Conservation (phyloP, 2,113 vertebrate genomes). For the Oreotrochilus melanogaster region DNA sequence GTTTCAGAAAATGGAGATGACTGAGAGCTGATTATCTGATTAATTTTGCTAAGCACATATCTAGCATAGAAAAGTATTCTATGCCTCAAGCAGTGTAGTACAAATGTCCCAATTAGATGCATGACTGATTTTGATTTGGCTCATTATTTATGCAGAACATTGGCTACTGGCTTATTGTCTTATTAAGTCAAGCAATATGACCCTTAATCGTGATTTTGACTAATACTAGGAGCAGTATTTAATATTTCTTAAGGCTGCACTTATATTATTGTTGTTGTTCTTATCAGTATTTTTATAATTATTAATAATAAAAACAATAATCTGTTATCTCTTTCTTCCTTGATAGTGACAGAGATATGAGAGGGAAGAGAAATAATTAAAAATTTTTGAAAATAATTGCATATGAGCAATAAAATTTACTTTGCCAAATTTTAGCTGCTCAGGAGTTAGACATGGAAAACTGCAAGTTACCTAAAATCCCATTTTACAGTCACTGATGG, state of each 20-base stretch:
- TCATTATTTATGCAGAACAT: constrained; percentile 81
- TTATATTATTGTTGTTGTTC: neutral
- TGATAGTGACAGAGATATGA: neutral
- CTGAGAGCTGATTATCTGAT: constrained; percentile 64
- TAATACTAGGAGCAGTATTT: constrained; percentile 1
- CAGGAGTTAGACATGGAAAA: neutral
- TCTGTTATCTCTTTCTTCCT: neutral
- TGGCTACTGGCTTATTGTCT: constrained; percentile 71
- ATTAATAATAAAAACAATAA: neutral
- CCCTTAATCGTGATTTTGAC: constrained; percentile 48
- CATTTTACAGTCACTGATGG: neutral
- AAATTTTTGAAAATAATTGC: neutral
- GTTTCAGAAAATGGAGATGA: constrained; percentile 42
- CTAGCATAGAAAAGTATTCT: constrained; percentile 67
- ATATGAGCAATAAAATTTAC: neutral
- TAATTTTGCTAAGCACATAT: constrained; percentile 74
- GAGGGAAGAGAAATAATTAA: neutral
- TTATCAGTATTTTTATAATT: neutral
- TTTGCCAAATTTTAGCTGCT: neutral
- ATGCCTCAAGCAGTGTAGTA: constrained; percentile 78
- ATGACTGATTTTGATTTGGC: constrained; percentile 79
- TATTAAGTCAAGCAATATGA: constrained; percentile 64
- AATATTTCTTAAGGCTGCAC: neutral
- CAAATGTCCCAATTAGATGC: constrained; percentile 84
- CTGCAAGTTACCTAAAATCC: neutral